Evolutionary conservation across 2,113 vertebrate species (phyloP).

Genomic region (Progne subis): DNA sequence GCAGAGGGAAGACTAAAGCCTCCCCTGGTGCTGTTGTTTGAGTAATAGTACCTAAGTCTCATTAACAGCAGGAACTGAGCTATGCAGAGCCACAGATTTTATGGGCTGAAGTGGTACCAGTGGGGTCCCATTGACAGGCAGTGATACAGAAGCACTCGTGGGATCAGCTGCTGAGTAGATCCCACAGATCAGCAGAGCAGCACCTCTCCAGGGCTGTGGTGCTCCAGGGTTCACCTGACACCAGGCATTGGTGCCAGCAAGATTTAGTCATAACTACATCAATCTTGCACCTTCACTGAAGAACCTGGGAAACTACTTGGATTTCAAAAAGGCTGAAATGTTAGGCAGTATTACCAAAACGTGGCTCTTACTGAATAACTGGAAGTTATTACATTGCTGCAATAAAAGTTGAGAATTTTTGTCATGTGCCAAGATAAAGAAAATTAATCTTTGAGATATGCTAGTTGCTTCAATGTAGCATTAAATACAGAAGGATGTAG

Average conservation of each 20-base stretch:
- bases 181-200: too few species aligned
- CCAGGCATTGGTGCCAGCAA: not conserved
- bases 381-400: not conserved
- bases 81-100: not conserved
- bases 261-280: not conserved
- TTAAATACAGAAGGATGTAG: not conserved
- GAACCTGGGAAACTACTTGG: not conserved
- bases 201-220: not conserved
- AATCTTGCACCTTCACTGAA: not conserved
- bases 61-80: not conserved
- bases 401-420: conserved; percentile 19
- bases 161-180: not conserved
- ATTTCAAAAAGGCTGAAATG: not conserved
- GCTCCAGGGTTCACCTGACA: not conserved
- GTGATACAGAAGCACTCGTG: not conserved
- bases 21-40: not conserved
- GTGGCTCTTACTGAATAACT: not conserved
- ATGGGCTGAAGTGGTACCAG: not conserved
- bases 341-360: not conserved
- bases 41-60: not conserved
- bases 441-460: conserved; percentile 28
- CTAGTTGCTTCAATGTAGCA: not conserved
- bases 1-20: not conserved
- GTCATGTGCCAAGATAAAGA: not conserved
- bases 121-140: fast-evolving